A percentile compares a stretch with the other conserved stretches of the same genome.
These are phyloP conservation scores for Bagarius yarrelli DNA, from an alignment of 2,113 vertebrate genomes.

Conservation along the genomic window DNA sequence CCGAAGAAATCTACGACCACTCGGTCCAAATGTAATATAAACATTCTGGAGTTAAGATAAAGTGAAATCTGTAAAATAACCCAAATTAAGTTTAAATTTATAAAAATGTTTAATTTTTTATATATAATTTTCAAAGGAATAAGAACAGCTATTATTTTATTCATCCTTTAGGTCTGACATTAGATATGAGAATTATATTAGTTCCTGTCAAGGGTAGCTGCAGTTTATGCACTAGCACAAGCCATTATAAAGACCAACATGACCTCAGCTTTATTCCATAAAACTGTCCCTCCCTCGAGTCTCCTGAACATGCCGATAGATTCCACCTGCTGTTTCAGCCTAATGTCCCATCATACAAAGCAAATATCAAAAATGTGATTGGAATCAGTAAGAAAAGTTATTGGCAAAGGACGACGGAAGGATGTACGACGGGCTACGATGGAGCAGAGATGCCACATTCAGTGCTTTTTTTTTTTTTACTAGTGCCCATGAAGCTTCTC, in stretches of 20 bases:
- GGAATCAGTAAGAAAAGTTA: slow-evolving; percentile 72
- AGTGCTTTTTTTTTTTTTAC: slow-evolving; percentile 57
- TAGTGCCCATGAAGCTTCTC: slow-evolving; percentile 8
- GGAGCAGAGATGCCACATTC: slow-evolving; percentile 39
- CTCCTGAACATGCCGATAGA: slow-evolving; percentile 59
- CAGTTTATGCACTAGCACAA: slow-evolving; percentile 71
- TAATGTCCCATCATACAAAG: slow-evolving; percentile 76
- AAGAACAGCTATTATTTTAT: background rate
- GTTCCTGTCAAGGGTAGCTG: slow-evolving; percentile 45
- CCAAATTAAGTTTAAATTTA: too few species aligned
- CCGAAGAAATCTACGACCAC: too few species aligned
- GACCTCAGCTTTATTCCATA: slow-evolving; percentile 74
- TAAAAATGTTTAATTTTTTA: too few species aligned
- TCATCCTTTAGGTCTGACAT: slow-evolving; percentile 2
- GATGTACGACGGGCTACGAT: slow-evolving; percentile 49
- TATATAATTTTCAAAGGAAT: too few species aligned
- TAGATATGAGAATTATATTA: slow-evolving; percentile 5
- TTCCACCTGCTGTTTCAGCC: slow-evolving; percentile 66
- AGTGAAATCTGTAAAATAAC: too few species aligned
- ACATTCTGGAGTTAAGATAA: too few species aligned
- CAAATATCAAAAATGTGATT: slow-evolving; percentile 84
- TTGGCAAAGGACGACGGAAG: slow-evolving; percentile 68
- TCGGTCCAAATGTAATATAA: too few species aligned
- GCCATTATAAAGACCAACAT: slow-evolving; percentile 71
- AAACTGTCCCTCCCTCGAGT: slow-evolving; percentile 61